Base-by-base conservation (phyloP, 1,140 invertebrate genomes). In the Colletes gigas region DNA sequence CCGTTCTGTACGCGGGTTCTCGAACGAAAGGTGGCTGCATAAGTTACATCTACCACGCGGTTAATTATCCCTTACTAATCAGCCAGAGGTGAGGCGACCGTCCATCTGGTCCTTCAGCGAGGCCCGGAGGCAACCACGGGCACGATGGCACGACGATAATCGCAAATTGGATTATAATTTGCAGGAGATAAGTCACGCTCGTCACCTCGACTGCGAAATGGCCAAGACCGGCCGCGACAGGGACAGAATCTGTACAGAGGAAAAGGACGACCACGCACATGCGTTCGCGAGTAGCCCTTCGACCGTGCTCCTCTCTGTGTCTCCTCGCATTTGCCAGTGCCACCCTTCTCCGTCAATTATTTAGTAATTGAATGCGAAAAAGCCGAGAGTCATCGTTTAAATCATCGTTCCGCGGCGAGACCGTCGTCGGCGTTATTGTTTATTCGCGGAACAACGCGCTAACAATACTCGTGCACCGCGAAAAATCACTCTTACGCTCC, bases 111-210 rank as follows among this genome's bases (percentile, higher is more conserved):
- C 74, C 78, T 70, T n/a, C 41, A 55, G 62, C 75, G 68, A 63
- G 82, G 60, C 82, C 86, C 68, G 70, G 72, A 87, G 82, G 80
- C 79, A 66, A 73, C 80, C 76, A 80, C 68, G 68, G 83, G 57
- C 67, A 80, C 75, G 69, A 83, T 83, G 85, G 84, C 85, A 87
- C 87, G 88, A 89, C 90, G 90, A 91, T 92, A 93, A 92, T 92
- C 92, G 90, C 89, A 93, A 93, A 93, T 93, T 93, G 90, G 91
- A 93, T 93, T 93, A 92, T 93, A 93, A 93, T 93, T 93, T 90
- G 90, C 87, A 77, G 81, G 87, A 88, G 84, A 91, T 92, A 93
- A 92, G 91, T 93, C 92, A 92, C 90, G 92, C 90, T 92, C 90
- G 90, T 93, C 91, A 91, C 88, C 89, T 91, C 88, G 85, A 83